Base-by-base conservation (phyloP, 2,888 invertebrate genomes). In the Morpho achilles region DNA sequence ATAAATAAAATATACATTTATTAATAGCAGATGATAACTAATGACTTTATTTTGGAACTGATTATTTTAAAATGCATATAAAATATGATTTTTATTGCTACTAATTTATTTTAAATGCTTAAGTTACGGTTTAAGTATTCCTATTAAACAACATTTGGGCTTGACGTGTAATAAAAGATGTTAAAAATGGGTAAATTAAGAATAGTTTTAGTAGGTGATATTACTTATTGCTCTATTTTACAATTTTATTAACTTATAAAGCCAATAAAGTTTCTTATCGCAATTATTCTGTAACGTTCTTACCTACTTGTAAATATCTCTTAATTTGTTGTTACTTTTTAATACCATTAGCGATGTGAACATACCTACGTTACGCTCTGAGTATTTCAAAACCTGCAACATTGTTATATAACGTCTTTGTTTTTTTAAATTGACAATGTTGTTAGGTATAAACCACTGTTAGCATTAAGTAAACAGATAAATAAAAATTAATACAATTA, bases 61-160 rank as follows among this genome's bases (percentile, higher is more conserved):
- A 60, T 58, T 53, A 60, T 39, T 55, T 50, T 56, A 44, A 56
- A 51, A 56, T 50, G 48, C 58, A 63, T 56, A 60, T 58, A 58
- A 58, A 58, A 49, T 58, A 58, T 63, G 43, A 47, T 62, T 60
- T 62, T 63, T 63, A 63, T 56, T 59, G 41, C 53, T 52, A 40
- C 50, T 56, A 56, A 57, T 59, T 54, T 57, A 58, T 50, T 53
- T 49, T 46, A 53, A 56, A 52, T 39, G 44, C 44, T 50, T 50
- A 55, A 39, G 42, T 55, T 50, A 51, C 45, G 51, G 41, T 56
- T 45, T 56, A 48, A 42, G 22, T 48, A 54, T 50, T 55, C 55
- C 55, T 55, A 55, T 49, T 47, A 50, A 50, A 49, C 42, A 39
- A 55, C 44, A 32, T 9, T 55, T 43, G 50, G 32, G 42, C 39